phyloP scores from a whole-genome alignment of 2,888 invertebrate genomes.

The Orchestes rusci region DNA sequence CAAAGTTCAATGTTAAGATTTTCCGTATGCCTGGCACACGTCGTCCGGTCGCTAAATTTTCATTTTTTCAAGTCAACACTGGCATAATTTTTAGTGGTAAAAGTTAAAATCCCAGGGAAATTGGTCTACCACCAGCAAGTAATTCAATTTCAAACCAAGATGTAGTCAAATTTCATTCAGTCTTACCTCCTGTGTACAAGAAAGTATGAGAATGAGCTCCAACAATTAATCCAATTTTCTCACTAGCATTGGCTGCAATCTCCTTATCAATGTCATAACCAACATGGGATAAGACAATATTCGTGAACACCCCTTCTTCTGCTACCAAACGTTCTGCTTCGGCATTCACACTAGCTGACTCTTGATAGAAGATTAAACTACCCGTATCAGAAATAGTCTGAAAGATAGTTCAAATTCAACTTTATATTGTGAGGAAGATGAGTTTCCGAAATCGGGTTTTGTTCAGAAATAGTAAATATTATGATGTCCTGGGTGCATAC shows the following conservation, averaged over 20 bases:
- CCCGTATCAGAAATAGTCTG: constrained; percentile 63
- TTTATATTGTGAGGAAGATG: no score
- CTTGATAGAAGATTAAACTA: constrained; percentile 59
- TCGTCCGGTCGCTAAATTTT: no score
- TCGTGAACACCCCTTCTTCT: constrained; percentile 62
- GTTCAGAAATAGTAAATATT: no score
- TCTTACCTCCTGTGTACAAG: constrained; percentile 53
- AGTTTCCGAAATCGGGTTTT: no score
- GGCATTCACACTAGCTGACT: constrained; percentile 56
- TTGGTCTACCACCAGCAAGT: no score
- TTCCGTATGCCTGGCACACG: no score
- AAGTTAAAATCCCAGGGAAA: no score
- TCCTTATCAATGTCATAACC: constrained; percentile 62
- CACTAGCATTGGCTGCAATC: constrained; percentile 58
- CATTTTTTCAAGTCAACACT: no score
- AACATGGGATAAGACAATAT: constrained; percentile 75
- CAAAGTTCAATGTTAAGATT: no score
- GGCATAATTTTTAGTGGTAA: no score
- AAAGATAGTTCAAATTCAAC: constrained; percentile 8
- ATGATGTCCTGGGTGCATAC: no score
- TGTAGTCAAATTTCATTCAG: background rate
- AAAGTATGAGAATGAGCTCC: constrained; percentile 81
- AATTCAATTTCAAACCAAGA: background rate
- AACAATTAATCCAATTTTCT: constrained; percentile 73
- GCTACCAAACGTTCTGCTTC: constrained; percentile 58